Conservation (phyloP, 2,888 invertebrate genomes). For the Hemithea aestivaria region DNA sequence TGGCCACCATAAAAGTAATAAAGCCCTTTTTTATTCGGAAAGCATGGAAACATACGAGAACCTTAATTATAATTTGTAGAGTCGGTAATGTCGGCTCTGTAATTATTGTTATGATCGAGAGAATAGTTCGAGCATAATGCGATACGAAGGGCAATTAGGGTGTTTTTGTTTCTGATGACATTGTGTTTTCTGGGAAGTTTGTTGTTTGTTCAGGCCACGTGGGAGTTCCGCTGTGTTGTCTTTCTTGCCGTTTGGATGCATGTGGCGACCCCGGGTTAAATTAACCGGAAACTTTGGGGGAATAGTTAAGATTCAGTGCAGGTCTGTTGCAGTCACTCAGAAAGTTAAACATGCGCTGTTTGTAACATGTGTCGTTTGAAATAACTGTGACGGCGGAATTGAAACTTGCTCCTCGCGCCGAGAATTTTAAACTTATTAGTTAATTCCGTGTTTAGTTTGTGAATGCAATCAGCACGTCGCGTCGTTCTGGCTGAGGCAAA, state of each 20-base stretch:
- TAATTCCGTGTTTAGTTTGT: conserved; percentile 23
- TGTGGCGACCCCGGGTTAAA: conserved; percentile 68
- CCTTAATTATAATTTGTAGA: conserved; percentile 40
- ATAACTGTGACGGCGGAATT: conserved; percentile 26
- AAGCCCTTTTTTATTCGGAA: conserved; percentile 30
- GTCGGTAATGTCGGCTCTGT: conserved; percentile 37
- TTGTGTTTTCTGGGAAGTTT: conserved; percentile 63
- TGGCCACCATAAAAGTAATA: conserved; percentile 28
- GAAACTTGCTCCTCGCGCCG: conserved; percentile 22
- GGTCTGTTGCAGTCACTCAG: conserved; percentile 54
- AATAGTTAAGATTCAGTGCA: conserved; percentile 69
- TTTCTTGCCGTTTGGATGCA: conserved; percentile 51
- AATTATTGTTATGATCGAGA: conserved; percentile 36
- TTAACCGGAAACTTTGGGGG: conserved; percentile 73
- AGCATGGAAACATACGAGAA: conserved; percentile 24
- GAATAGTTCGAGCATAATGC: conserved; percentile 47
- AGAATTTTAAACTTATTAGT: conserved; percentile 31
- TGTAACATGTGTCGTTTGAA: conserved; percentile 32
- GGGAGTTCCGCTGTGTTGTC: conserved; percentile 54
- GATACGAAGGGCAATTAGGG: conserved; percentile 53
- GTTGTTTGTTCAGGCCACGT: conserved; percentile 63
- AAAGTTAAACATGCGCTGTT: conserved; percentile 44
- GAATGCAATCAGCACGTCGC: conserved; percentile 15
- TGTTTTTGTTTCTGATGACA: conserved; percentile 66
- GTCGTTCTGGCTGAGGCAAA: not conserved